A percentile compares a stretch with the other conserved stretches of the same genome.
These are phyloP conservation scores for Callyntrura guangdongensis DNA, from an alignment of 2,888 invertebrate genomes.

Conservation along the genomic window DNA sequence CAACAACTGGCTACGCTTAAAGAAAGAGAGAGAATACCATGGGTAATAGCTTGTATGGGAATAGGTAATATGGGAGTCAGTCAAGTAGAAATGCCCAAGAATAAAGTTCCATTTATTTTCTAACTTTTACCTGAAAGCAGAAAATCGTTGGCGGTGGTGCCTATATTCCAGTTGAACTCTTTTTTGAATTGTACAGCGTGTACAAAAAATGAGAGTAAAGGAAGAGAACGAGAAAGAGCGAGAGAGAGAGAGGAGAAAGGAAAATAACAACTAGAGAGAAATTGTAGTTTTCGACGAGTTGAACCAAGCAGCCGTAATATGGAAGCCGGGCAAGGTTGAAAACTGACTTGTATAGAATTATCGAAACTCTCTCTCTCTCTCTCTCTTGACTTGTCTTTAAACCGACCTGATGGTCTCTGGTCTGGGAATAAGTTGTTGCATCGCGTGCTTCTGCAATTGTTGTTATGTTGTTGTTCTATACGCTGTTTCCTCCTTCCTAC, in stretches of 20 bases:
- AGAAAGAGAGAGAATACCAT: slow-evolving; percentile 1
- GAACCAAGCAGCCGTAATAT: background rate
- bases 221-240: background rate
- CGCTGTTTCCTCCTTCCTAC: background rate
- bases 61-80: slow-evolving; percentile 27
- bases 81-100: slow-evolving; percentile 59
- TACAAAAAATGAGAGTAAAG: background rate
- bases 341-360: slow-evolving; percentile 64
- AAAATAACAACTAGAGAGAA: background rate
- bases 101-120: slow-evolving; percentile 65
- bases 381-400: background rate
- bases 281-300: slow-evolving; percentile 13
- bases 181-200: slow-evolving; percentile 12
- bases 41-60: background rate
- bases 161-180: slow-evolving; percentile 20
- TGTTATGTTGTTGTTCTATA: slow-evolving; percentile 43
- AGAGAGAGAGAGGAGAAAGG: background rate
- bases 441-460: slow-evolving; percentile 71
- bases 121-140: slow-evolving; percentile 68
- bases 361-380: background rate
- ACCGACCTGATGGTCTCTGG: slow-evolving; percentile 1
- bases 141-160: slow-evolving; percentile 36
- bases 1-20: background rate
- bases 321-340: slow-evolving; percentile 55
- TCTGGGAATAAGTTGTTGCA: slow-evolving; percentile 76